Evolutionary conservation across 2,113 vertebrate species (phyloP).

Genomic region (Actinemys pallida): DNA sequence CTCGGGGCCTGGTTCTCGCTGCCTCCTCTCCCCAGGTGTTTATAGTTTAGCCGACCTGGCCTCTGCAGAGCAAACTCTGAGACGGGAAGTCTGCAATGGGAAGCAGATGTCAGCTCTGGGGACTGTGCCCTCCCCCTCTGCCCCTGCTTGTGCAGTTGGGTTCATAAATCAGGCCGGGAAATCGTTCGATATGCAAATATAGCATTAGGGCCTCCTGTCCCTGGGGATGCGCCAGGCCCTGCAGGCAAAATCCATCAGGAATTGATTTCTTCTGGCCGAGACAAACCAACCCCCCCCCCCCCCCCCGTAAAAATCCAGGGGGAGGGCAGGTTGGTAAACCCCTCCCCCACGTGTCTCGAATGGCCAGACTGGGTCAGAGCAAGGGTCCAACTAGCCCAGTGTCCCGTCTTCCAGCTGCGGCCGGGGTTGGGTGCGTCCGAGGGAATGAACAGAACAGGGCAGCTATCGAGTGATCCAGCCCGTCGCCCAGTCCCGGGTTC

Average conservation of each 20-base stretch:
- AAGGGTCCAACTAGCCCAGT: background rate
- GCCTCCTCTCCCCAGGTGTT: background rate
- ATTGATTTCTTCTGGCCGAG: background rate
- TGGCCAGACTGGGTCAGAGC: background rate
- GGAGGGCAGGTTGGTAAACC: too few species aligned
- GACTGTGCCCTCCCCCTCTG: background rate
- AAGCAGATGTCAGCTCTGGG: slow-evolving; percentile 3
- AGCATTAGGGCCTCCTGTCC: background rate
- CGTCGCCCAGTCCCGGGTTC: too few species aligned
- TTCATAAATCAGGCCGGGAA: background rate
- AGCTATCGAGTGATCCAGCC: background rate
- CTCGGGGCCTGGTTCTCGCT: background rate
- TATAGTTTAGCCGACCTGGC: background rate
- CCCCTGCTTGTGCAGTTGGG: background rate
- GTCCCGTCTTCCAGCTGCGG: background rate
- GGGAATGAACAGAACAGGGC: background rate
- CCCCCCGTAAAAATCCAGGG: background rate
- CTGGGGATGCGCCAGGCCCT: background rate
- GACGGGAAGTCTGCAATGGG: background rate
- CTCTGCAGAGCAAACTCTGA: background rate
- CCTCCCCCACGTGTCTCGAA: too few species aligned
- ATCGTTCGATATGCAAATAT: rapidly evolving
- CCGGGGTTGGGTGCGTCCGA: background rate
- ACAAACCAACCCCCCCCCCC: rapidly evolving
- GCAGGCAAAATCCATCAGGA: background rate